Base-by-base conservation (phyloP, 2,888 invertebrate genomes). In the Cephalotes varians region DNA sequence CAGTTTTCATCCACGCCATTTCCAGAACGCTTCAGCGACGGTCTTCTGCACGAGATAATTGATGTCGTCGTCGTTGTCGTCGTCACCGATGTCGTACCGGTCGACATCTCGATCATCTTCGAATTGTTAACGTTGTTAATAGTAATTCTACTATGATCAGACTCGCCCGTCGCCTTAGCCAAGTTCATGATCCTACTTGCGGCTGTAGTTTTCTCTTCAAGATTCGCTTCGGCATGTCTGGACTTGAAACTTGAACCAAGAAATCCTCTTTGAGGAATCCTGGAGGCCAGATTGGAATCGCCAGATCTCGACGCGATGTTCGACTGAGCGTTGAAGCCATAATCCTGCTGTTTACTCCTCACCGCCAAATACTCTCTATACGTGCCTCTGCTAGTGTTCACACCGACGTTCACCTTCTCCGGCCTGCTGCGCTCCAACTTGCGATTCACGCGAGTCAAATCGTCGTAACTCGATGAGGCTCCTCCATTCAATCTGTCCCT, bases 391-490 rank as follows among this genome's bases (percentile, higher is more conserved):
- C 88, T 90, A 0, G 91, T 88, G 72, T 89, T 91, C 10, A 90
- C 89, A 5, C 84, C 91, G 21, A 91, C 85, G 62, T 89, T 93
- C 6, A 89, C 86, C 77, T 89, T 90, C 37, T 90, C 89, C 34
- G 79, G 71, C 28, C 84, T 89, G 9, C 18, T 21, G 7, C 86
- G 87, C 5, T 91, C 92, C 40, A 62, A 21, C 60, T 86, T 90
- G 34, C 83, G 76, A 0, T 90, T 90, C 25, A 90, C 87, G 10
- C 90, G 91, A 49, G 90, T 92, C 1, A 93, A 86, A 47, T 93
- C 92, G 82, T 93, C 93, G 86, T 92, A 93, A 58, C 93, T 93
- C 4, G 92, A 90, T 6, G 93, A 92, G 0, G 86, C 80, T n/a
- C 82, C 89, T 34, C 89, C 91, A 84, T 92, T 93, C 54, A 91